These are phyloP conservation scores for Philopedon plagiatum DNA, from an alignment of 2,888 invertebrate species.

Conservation along the genomic window DNA sequence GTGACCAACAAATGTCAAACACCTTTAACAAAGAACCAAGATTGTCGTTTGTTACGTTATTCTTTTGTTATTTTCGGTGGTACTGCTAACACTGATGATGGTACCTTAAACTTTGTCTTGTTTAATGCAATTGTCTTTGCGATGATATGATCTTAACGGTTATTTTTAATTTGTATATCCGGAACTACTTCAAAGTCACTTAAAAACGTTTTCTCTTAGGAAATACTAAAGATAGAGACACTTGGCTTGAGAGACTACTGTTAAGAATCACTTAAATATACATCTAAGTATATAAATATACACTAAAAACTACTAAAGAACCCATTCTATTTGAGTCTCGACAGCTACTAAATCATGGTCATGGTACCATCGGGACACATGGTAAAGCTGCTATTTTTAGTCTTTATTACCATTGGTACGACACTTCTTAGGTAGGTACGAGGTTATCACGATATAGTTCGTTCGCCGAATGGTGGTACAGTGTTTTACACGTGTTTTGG, in stretches of 20 bases:
- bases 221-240: background rate
- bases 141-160: background rate
- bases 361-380: background rate
- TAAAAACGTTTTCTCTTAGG: background rate
- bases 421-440: constrained; percentile 25
- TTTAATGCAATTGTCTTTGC: background rate
- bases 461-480: constrained; percentile 17
- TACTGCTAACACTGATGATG: background rate
- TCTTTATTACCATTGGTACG: constrained; percentile 19
- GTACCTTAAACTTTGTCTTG: background rate
- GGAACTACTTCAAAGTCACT: constrained; percentile 12
- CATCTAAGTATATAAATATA: too few relatives aligned
- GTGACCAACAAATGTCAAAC: constrained; percentile 21
- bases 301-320: too few relatives aligned
- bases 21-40: constrained; percentile 19
- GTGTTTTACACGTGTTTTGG: too few relatives aligned
- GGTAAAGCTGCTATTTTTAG: constrained; percentile 36
- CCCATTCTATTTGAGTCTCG: background rate
- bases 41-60: background rate
- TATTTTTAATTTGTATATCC: background rate
- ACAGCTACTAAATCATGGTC: constrained; percentile 8
- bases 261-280: background rate
- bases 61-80: constrained; percentile 17
- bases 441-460: constrained; percentile 24
- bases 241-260: background rate